These are phyloP conservation scores for Drosophila neocordata DNA, from an alignment of 1,140 invertebrate species.

Conservation along the genomic window DNA sequence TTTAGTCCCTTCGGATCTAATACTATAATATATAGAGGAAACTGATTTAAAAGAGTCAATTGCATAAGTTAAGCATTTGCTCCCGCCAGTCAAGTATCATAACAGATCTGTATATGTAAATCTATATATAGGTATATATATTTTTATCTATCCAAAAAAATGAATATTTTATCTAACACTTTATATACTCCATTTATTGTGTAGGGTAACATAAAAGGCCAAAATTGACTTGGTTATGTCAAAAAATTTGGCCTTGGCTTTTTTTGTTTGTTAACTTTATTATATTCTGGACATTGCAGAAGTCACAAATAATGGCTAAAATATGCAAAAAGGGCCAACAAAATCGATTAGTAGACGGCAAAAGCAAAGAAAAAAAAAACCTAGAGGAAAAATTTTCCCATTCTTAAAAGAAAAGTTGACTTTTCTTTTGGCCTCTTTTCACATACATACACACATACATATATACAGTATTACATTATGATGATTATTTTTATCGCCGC, in stretches of 20 bases:
- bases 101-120: too few species aligned
- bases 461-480: conserved; percentile 56
- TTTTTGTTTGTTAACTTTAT: conserved; percentile 9
- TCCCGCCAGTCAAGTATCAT: too few species aligned
- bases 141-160: too few species aligned
- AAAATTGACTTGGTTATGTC: background rate
- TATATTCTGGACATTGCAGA: conserved; percentile 6
- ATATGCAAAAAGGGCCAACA: conserved; percentile 4
- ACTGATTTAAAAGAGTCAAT: too few species aligned
- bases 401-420: conserved; percentile 41
- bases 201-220: background rate
- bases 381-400: background rate
- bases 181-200: too few species aligned
- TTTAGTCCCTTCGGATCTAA: too few species aligned
- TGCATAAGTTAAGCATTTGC: too few species aligned
- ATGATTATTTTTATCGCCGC: conserved; percentile 79
- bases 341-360: conserved; percentile 52
- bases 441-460: conserved; percentile 3
- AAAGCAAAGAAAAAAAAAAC: background rate
- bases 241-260: conserved; percentile 8
- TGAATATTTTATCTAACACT: too few species aligned
- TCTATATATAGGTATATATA: background rate
- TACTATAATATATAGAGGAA: too few species aligned
- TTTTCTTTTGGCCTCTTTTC: conserved; percentile 42
- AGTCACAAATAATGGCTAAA: conserved; percentile 9